A percentile compares a stretch with the other conserved stretches of the same genome.
Conservation (phyloP, 2,888 invertebrate species). For the Coelopa pilipes region DNA sequence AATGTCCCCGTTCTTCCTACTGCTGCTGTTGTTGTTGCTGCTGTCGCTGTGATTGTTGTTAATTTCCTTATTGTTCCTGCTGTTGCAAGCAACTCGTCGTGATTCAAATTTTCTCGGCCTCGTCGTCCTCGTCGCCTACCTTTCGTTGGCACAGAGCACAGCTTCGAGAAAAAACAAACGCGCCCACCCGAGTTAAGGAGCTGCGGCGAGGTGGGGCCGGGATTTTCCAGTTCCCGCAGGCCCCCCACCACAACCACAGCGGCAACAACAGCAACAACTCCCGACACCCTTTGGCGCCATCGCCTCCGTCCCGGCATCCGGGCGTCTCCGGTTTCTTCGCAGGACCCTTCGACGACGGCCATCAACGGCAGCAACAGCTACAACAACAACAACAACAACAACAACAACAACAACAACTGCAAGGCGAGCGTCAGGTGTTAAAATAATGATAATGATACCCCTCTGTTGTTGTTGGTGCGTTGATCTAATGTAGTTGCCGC, state of each 20-base stretch:
- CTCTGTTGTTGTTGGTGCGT: too few relatives aligned
- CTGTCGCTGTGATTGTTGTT: constrained; percentile 9
- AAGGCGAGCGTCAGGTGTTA: constrained; percentile 13
- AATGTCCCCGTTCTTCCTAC: too few relatives aligned
- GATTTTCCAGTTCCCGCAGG: too few relatives aligned
- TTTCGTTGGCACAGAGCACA: not conserved
- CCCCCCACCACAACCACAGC: too few relatives aligned
- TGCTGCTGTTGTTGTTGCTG: not conserved
- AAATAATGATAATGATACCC: constrained; percentile 13
- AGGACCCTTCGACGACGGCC: not conserved
- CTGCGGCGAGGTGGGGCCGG: too few relatives aligned
- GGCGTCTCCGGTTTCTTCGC: constrained; percentile 6
- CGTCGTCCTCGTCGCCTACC: too few relatives aligned
- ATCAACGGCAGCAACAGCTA: too few relatives aligned
- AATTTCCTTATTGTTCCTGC: not conserved
- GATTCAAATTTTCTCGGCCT: not conserved
- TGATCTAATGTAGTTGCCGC: not conserved
- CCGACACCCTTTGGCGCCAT: not conserved
- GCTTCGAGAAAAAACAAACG: not conserved
- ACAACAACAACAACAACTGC: too few relatives aligned
- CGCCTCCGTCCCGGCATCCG: not conserved
- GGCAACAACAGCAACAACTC: constrained; percentile 6
- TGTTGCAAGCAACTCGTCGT: not conserved
- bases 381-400: too few relatives aligned
- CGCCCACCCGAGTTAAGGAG: not conserved